Conservation (phyloP, 1,140 invertebrate genomes). For the Ceratosolen fusciceps region DNA sequence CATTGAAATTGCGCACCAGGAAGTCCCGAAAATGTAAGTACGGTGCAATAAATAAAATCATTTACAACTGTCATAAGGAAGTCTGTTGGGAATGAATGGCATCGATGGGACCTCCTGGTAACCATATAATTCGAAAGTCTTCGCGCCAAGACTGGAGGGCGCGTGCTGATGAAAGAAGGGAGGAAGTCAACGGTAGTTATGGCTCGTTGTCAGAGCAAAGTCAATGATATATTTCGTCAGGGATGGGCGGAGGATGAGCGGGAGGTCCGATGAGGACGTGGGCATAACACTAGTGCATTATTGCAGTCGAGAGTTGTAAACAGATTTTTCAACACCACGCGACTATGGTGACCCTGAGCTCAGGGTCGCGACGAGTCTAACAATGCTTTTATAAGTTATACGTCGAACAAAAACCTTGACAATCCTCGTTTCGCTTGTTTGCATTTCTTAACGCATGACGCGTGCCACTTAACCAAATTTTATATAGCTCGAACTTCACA, state of each 20-base stretch:
- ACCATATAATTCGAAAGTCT: conserved; percentile 46
- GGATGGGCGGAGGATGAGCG: background rate
- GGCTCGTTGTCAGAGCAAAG: conserved; percentile 7
- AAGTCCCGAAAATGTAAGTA: background rate
- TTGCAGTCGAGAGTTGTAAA: background rate
- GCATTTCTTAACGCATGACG: background rate
- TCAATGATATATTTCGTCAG: conserved; percentile 17
- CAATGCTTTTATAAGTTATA: conserved; percentile 14
- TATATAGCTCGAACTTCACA: background rate
- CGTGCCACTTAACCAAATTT: conserved; percentile 3
- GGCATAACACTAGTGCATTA: background rate
- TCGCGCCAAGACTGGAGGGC: conserved; percentile 20
- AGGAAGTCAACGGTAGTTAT: conserved; percentile 64
- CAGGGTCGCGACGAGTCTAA: conserved; percentile 47
- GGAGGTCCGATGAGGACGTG: background rate
- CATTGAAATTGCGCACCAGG: background rate
- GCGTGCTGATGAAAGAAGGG: conserved; percentile 49
- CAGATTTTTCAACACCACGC: conserved; percentile 33
- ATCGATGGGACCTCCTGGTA: conserved; percentile 10
- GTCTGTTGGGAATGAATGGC: background rate
- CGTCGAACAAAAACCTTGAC: conserved; percentile 23
- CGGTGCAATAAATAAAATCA: conserved; percentile 46
- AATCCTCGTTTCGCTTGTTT: background rate
- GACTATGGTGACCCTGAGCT: conserved; percentile 44
- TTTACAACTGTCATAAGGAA: conserved; percentile 43